These are phyloP conservation scores for Ptychodera flava DNA, from an alignment of 35 echinoderm and acorn worm genomes.

Conservation along the genomic window DNA sequence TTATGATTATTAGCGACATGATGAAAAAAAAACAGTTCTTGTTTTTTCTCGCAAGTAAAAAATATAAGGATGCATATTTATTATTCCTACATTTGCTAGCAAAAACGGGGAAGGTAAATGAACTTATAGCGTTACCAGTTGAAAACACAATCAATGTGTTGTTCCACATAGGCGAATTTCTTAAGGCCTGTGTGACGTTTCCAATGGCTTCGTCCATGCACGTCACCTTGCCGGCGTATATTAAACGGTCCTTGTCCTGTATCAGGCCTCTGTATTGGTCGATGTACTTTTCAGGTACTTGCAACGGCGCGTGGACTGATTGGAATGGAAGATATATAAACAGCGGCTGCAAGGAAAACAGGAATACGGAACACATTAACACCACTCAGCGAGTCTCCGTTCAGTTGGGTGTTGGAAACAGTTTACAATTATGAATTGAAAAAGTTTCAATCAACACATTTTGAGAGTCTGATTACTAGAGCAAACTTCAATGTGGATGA, in stretches of 20 bases:
- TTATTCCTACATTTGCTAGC: too few species aligned
- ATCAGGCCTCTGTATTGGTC: constrained; percentile 24
- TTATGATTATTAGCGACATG: too few species aligned
- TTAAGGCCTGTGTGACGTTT: constrained; percentile 12
- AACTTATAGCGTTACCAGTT: constrained; percentile 27
- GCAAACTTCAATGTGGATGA: not conserved
- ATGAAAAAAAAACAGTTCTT: too few species aligned
- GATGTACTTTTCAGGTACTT: constrained; percentile 28
- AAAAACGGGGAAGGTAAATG: not conserved
- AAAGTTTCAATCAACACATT: not conserved
- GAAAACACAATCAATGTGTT: constrained; percentile 50
- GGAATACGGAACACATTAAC: too few species aligned
- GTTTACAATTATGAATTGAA: not conserved
- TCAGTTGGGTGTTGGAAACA: too few species aligned
- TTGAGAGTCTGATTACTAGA: not conserved
- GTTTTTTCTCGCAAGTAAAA: too few species aligned
- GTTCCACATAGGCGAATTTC: constrained; percentile 29
- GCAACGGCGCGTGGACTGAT: constrained; percentile 42
- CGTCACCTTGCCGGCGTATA: constrained; percentile 40
- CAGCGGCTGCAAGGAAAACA: constrained; percentile 24
- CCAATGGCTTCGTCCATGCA: constrained; percentile 50
- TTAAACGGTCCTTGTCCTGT: constrained; percentile 19
- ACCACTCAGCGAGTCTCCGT: too few species aligned
- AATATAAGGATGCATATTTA: too few species aligned
- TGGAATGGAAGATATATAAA: constrained; percentile 53